A percentile compares a stretch with the other conserved stretches of the same genome.
Evolutionary conservation across 2,113 vertebrate genomes (phyloP).

Genomic region (Lagopus leucura): DNA sequence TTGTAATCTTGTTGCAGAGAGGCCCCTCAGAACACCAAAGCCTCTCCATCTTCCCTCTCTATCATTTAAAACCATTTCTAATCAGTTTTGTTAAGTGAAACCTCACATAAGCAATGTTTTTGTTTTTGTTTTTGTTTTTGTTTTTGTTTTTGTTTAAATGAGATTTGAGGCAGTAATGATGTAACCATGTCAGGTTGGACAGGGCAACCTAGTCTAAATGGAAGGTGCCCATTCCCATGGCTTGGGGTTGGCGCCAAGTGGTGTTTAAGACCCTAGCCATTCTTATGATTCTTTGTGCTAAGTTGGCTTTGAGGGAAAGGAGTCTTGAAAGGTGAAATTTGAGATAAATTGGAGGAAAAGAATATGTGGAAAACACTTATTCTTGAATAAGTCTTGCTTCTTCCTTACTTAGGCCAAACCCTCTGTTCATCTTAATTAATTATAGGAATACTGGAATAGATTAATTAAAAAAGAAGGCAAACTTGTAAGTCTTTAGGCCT

Average conservation of each 20-base stretch:
- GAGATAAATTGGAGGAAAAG: constrained; percentile 4
- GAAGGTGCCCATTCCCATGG: neutral
- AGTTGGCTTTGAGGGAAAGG: neutral
- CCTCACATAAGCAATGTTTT: neutral
- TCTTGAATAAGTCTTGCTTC: neutral
- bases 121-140: neutral
- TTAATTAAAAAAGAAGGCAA: constrained; percentile 21
- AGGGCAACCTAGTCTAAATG: neutral
- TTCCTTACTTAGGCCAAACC: neutral
- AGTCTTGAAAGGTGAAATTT: neutral
- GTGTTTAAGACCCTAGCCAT: neutral
- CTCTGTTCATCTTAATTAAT: neutral
- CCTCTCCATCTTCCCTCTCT: neutral
- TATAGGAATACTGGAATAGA: constrained; percentile 8
- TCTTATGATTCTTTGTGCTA: neutral
- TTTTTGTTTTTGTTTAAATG: neutral
- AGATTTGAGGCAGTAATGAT: neutral
- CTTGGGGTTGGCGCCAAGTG: too few relatives aligned
- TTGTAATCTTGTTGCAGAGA: neutral
- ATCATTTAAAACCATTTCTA: neutral
- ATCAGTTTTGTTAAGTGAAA: neutral
- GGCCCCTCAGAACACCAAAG: neutral
- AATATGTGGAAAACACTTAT: neutral
- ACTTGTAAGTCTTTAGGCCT: neutral
- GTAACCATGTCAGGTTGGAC: neutral